Evolutionary conservation across 2,113 vertebrate genomes (phyloP).

Genomic region (Colius striatus): DNA sequence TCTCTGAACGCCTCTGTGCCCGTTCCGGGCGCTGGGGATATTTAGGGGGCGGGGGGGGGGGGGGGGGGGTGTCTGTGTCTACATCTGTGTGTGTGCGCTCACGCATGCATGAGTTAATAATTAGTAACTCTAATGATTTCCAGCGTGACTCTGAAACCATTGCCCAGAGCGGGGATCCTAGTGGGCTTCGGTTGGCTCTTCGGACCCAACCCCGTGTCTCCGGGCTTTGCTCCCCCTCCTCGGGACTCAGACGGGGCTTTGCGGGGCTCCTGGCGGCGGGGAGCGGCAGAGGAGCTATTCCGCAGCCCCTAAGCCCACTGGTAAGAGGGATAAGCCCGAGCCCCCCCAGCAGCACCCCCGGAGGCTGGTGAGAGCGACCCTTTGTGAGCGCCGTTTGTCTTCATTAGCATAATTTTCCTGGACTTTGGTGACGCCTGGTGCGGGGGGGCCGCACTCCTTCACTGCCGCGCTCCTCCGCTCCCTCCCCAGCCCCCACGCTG

Average conservation of each 20-base stretch:
- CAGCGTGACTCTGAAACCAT: conserved; percentile 42
- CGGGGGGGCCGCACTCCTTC: conserved; percentile 81
- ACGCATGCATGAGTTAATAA: conserved; percentile 65
- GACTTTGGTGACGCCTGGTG: conserved; percentile 90
- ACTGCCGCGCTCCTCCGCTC: conserved; percentile 78
- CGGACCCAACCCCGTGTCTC: neutral
- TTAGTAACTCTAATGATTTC: conserved; percentile 66
- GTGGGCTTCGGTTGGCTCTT: conserved; percentile 34
- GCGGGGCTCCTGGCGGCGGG: neutral
- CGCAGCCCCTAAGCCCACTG: neutral
- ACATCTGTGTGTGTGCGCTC: conserved; percentile 49
- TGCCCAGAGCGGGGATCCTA: conserved; percentile 57
- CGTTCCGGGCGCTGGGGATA: neutral
- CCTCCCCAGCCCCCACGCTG: conserved; percentile 70
- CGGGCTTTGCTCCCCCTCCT: neutral
- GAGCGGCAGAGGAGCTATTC: neutral
- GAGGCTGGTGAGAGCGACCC: conserved; percentile 77
- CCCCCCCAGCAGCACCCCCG: neutral
- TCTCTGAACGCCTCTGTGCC: neutral
- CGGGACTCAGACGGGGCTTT: neutral
- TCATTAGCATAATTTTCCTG: conserved; percentile 99
- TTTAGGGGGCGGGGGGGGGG: neutral
- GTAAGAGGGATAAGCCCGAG: conserved; percentile 34
- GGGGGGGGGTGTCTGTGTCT: neutral
- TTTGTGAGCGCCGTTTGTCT: conserved; percentile 81